Percentiles rank a stretch among this genome's conserved stretches.
Evolutionary conservation across 2,797 vertebrate genomes (phyloP).

Genomic region (Spinibarbus caldwelli): DNA sequence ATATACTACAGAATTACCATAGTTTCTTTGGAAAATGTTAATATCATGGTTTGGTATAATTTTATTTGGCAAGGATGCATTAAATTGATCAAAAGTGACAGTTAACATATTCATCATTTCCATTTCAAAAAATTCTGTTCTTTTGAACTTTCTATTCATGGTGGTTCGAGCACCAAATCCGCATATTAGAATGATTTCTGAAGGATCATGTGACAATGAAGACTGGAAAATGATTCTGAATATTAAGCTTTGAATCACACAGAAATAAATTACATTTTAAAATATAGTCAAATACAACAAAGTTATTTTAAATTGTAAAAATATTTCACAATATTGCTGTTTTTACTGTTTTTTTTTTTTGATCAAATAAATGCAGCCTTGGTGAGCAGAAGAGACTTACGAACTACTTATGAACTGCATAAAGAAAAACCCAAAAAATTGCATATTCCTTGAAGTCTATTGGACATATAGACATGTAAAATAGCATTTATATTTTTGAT

Average conservation of each 20-base stretch:
- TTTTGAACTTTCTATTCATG: background rate
- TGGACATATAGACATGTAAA: background rate
- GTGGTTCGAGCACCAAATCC: background rate
- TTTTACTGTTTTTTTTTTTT: background rate
- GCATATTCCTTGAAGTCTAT: background rate
- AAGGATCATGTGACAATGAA: background rate
- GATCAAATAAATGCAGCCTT: background rate
- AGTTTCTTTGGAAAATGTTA: background rate
- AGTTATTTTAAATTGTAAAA: background rate
- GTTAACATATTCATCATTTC: background rate
- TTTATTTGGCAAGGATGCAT: background rate
- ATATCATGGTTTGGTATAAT: background rate
- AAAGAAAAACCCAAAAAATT: too few species aligned
- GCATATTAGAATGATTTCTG: background rate
- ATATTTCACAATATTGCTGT: background rate
- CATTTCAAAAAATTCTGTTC: background rate
- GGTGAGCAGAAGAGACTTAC: background rate
- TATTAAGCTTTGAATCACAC: background rate
- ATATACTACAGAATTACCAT: background rate
- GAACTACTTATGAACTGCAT: too few species aligned
- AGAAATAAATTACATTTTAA: background rate
- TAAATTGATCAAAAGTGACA: background rate
- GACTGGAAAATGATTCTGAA: background rate
- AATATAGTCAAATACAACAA: background rate
- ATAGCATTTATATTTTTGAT: background rate